Conservation (phyloP, 1,140 invertebrate species). For the Portunus trituberculatus region DNA sequence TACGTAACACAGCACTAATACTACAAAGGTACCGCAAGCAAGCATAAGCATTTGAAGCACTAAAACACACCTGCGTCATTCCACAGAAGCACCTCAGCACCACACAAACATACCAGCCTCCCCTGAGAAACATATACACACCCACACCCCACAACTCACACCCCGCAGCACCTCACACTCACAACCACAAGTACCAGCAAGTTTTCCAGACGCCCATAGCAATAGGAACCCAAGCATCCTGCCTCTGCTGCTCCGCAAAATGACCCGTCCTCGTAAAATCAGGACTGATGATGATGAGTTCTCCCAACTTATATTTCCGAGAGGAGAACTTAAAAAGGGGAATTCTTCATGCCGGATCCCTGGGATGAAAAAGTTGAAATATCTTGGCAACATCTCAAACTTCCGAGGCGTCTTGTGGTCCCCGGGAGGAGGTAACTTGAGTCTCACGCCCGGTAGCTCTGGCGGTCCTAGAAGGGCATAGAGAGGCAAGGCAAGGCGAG, state of each 20-base stretch:
- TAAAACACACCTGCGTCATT: too few relatives aligned
- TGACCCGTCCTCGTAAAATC: background rate
- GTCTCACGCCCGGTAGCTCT: background rate
- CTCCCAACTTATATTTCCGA: background rate
- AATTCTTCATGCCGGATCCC: conserved; percentile 10
- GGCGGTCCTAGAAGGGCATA: background rate
- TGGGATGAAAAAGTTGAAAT: conserved; percentile 4
- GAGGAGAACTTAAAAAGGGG: conserved; percentile 11
- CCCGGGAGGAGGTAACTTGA: background rate
- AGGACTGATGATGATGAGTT: conserved; percentile 13
- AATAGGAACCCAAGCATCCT: background rate
- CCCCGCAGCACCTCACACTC: background rate
- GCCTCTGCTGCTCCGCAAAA: background rate
- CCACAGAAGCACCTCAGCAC: background rate
- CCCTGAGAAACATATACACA: background rate
- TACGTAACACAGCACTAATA: too few relatives aligned
- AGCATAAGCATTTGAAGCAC: too few relatives aligned
- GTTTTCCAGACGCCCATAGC: background rate
- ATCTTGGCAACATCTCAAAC: conserved; percentile 2
- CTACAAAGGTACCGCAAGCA: too few relatives aligned
- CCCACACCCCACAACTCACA: background rate
- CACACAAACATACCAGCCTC: background rate
- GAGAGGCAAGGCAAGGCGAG: background rate
- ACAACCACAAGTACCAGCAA: background rate
- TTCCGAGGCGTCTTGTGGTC: conserved; percentile 5